A percentile compares a stretch with the other conserved stretches of the same genome.
Conservation (phyloP, 2,888 invertebrate genomes). For the Hirtodrosophila confusa region DNA sequence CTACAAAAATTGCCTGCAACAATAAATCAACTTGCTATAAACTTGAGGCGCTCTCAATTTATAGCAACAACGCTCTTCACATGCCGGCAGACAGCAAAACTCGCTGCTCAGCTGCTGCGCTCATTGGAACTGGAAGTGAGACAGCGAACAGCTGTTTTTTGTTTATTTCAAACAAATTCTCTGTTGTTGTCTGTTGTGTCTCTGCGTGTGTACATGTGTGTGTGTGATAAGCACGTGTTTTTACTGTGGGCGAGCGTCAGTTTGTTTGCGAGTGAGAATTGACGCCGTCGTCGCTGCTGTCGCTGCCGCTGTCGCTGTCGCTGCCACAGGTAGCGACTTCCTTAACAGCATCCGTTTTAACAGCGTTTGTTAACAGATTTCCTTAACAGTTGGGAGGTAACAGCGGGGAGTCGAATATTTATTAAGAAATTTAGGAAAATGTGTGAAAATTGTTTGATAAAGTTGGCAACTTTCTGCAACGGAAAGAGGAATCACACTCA, state of each 20-base stretch:
- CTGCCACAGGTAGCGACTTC: conserved; percentile 29
- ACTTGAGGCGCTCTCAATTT: conserved; percentile 32
- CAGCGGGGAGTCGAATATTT: not conserved
- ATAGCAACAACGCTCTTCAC: conserved; percentile 46
- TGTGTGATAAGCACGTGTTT: conserved; percentile 72
- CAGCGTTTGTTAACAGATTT: conserved; percentile 17
- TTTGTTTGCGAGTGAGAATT: conserved; percentile 48
- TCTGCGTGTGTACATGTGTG: not conserved
- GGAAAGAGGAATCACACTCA: no score
- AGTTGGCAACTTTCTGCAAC: no score
- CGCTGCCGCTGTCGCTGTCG: conserved; percentile 12
- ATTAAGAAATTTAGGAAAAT: no score
- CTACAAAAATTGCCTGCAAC: conserved; percentile 6
- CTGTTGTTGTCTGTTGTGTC: conserved; percentile 48
- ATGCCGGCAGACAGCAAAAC: conserved; percentile 49
- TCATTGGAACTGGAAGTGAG: conserved; percentile 50
- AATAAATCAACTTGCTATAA: conserved; percentile 51
- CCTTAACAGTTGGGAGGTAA: not conserved
- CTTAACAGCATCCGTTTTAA: conserved; percentile 22
- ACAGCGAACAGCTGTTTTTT: conserved; percentile 71
- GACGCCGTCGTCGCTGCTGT: conserved; percentile 26
- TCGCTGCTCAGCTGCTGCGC: conserved; percentile 44
- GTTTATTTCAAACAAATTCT: conserved; percentile 73
- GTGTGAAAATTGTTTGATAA: no score
- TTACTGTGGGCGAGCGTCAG: conserved; percentile 52